Base-by-base conservation (phyloP, 1,140 invertebrate species). In the Pomacea maculata region DNA sequence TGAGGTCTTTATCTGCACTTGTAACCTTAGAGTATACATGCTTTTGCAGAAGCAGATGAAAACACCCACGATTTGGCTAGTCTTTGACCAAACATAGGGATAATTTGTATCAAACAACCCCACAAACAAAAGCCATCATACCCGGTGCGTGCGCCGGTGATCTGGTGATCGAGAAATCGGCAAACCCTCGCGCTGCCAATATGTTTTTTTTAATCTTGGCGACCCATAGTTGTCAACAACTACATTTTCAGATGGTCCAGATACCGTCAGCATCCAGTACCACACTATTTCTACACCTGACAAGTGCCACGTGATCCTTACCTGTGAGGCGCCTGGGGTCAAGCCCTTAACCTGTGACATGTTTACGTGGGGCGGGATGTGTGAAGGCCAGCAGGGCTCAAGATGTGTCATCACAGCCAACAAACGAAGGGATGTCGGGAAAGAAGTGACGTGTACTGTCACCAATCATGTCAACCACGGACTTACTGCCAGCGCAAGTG, bases 381-480 rank as follows among this genome's bases (percentile, higher is more conserved):
- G 67, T 70, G n/a, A 70, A 14, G 14, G 7, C 29, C 67, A 70
- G 67, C 11, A n/a, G 29, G 67, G 67, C 12, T n/a, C 29, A 9
- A 70, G 12, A 0, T 70, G 67, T 34, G n/a, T 25, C n/a, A n/a
- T 70, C 67, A 70, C 7, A 11, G 29, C 1, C 21, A 12, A 12
- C 21, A 12, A 12, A 34, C 1, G 6, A 70, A 11, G 6, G 21
- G 67, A 70, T 70, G 67, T 8, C 11, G 29, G 67, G 67, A 70
- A 70, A 34, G 67, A 70, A 21, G 67, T 70, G 12, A 70, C 67
- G 67, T 70, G 67, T 2, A 70, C 67, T 70, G 67, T 70, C 67
- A 70, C 67, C 29, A 70, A 70, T 34, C n/a, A 25, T 11, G n/a
- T 25, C 67, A 70, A 70, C 10, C 21, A n/a, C 21, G 29, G 21